phyloP scores from a whole-genome alignment of 1,140 invertebrate species.

The Myzus persicae region DNA sequence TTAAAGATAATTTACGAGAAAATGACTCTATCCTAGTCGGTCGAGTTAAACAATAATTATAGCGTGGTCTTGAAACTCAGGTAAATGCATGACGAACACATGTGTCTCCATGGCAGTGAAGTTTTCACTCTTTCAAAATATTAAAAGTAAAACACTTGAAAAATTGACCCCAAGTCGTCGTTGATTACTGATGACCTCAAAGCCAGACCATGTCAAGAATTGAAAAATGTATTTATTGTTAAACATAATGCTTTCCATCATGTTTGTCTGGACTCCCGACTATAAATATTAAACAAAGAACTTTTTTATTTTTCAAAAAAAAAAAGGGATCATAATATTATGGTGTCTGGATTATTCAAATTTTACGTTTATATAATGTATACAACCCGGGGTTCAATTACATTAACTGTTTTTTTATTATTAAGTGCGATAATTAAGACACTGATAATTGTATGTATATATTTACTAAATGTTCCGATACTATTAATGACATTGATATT shows the following conservation, averaged over 20 bases:
- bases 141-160: background rate
- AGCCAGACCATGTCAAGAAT: background rate
- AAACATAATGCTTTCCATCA: background rate
- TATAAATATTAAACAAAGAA: too few relatives aligned
- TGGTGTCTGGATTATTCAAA: too few relatives aligned
- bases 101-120: background rate
- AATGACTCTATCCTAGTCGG: background rate
- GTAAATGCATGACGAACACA: background rate
- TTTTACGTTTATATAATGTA: too few relatives aligned
- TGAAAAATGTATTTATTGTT: background rate
- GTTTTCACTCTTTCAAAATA: background rate
- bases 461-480: too few relatives aligned
- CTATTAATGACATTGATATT: too few relatives aligned
- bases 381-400: too few relatives aligned
- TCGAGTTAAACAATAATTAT: conserved; percentile 15
- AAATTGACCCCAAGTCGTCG: background rate
- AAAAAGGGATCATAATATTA: too few relatives aligned
- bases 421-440: too few relatives aligned
- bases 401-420: too few relatives aligned
- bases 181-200: background rate
- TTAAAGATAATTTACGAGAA: background rate
- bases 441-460: too few relatives aligned
- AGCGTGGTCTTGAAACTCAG: background rate
- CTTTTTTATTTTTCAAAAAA: too few relatives aligned
- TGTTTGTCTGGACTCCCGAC: too few relatives aligned